Evolutionary conservation across 2,113 vertebrate genomes (phyloP).

Genomic region (Bombycilla garrulus): DNA sequence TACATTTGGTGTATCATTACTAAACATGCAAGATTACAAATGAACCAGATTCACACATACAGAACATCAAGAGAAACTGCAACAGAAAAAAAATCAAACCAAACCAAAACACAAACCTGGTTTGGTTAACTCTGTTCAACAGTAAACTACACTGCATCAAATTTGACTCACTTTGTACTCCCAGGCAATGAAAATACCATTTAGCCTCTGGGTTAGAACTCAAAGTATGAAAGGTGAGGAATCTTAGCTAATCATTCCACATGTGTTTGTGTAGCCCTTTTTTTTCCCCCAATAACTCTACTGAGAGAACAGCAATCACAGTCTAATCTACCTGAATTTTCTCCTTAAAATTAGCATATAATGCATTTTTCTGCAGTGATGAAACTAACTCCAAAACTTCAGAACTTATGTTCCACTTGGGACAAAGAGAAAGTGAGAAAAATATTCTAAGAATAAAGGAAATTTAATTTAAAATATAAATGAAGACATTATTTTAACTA

Average conservation of each 20-base stretch:
- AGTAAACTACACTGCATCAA: background rate
- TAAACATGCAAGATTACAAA: background rate
- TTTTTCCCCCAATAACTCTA: background rate
- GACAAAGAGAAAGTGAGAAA: background rate
- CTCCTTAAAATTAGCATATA: background rate
- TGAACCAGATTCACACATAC: background rate
- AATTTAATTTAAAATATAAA: background rate
- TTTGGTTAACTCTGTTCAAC: background rate
- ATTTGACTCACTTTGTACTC: background rate
- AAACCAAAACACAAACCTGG: background rate
- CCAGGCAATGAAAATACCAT: background rate
- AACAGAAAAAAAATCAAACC: background rate
- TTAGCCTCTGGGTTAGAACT: background rate
- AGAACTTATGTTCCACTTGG: background rate
- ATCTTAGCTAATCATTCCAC: background rate
- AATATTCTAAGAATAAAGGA: background rate
- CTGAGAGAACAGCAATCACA: background rate
- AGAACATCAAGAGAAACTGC: background rate
- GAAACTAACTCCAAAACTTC: background rate
- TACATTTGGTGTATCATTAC: background rate
- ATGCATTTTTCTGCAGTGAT: background rate
- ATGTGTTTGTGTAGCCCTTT: background rate
- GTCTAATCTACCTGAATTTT: background rate
- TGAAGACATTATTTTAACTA: background rate
- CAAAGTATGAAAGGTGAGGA: background rate